Percentiles rank a stretch among this genome's conserved stretches.
Conservation (phyloP, 2,113 vertebrate genomes). For the Dendrocopos noguchii region DNA sequence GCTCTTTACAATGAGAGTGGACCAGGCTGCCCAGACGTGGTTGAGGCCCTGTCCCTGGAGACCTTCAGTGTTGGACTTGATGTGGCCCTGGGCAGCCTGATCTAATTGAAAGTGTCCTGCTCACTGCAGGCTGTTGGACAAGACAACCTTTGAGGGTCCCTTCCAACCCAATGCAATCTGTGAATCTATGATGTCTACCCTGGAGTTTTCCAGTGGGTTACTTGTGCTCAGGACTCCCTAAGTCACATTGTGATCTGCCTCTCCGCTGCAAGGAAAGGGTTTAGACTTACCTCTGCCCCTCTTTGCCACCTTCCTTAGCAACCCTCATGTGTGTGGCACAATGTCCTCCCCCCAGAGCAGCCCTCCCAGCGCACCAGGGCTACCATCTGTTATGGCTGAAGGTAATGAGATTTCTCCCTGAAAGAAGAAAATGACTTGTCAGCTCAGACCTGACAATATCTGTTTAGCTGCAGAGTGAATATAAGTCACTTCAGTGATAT, state of each 20-base stretch:
- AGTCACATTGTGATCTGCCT: background rate
- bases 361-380: background rate
- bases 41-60: too few species aligned
- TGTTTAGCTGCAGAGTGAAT: slow-evolving; percentile 26
- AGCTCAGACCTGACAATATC: slow-evolving; percentile 8
- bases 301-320: background rate
- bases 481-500: background rate
- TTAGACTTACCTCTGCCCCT: background rate
- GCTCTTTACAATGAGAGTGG: too few species aligned
- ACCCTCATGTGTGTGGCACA: rapidly evolving
- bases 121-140: too few species aligned
- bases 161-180: too few species aligned
- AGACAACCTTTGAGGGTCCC: too few species aligned
- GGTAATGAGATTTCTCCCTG: slow-evolving; percentile 7
- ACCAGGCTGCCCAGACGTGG: too few species aligned
- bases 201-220: rapidly evolving
- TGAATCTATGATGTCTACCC: background rate
- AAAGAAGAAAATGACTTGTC: background rate
- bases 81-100: too few species aligned
- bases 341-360: background rate
- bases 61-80: too few species aligned
- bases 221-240: background rate
- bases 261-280: background rate
- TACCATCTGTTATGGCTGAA: background rate
- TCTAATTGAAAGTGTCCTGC: too few species aligned